Conservation (phyloP, 2,113 vertebrate genomes). For the Microtus ochrogaster region DNA sequence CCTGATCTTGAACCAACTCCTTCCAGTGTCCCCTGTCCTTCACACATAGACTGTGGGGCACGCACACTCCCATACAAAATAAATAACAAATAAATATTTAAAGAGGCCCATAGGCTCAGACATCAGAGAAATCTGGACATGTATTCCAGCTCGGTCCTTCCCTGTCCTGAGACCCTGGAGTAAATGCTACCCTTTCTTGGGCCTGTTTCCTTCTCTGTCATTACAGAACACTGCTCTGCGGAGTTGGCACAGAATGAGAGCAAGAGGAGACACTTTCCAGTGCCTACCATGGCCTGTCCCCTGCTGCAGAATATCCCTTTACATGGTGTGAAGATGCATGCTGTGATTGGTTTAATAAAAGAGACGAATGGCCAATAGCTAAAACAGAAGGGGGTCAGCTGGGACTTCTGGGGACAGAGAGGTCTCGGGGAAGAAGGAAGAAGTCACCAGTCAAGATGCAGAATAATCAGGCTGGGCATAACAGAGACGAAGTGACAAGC, state of each 20-base stretch:
- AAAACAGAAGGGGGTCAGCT: neutral
- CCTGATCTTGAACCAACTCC: too few relatives aligned
- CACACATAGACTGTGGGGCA: neutral
- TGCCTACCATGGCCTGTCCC: neutral
- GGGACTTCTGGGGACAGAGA: neutral
- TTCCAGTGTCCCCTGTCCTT: too few relatives aligned
- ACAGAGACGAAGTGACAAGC: neutral
- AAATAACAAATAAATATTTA: neutral
- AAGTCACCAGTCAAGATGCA: neutral
- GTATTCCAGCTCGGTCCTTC: too few relatives aligned
- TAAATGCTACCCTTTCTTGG: neutral
- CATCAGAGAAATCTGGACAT: neutral
- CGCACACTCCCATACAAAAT: too few relatives aligned
- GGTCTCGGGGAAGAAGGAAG: neutral
- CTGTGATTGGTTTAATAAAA: neutral
- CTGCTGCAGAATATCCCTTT: neutral
- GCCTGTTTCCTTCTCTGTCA: neutral
- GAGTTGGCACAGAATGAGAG: neutral
- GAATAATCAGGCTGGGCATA: neutral
- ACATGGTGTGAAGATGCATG: neutral
- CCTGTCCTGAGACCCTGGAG: neutral
- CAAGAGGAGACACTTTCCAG: neutral
- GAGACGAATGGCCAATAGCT: neutral
- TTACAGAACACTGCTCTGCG: neutral
- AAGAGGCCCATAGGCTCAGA: neutral